A percentile compares a stretch with the other conserved stretches of the same genome.
phyloP scores from a whole-genome alignment of 2,888 invertebrate species.

The Leistus spinibarbis region DNA sequence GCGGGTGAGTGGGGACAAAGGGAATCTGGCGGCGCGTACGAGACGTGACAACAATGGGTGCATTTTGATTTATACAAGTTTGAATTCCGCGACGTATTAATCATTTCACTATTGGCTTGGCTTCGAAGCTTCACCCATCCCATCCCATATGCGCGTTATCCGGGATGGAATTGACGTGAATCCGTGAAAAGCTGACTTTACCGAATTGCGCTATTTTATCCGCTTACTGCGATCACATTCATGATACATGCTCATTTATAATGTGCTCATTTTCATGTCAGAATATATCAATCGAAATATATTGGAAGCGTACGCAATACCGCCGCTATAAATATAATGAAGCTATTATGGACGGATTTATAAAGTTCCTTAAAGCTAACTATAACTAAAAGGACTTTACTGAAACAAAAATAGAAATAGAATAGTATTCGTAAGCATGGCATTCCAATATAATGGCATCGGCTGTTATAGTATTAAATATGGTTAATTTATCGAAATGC shows the following conservation, averaged over 20 bases:
- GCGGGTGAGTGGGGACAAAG: not conserved
- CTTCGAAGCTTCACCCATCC: conserved; percentile 9
- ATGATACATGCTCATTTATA: not conserved
- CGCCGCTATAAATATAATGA: too few species aligned
- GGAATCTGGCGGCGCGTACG: not conserved
- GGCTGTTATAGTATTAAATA: too few species aligned
- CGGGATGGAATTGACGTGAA: conserved; percentile 19
- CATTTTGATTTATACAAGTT: conserved; percentile 32
- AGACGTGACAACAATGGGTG: conserved; percentile 19
- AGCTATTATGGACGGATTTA: too few species aligned
- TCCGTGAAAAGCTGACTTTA: not conserved
- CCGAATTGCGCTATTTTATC: not conserved
- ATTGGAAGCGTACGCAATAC: too few species aligned
- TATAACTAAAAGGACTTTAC: too few species aligned
- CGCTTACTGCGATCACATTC: not conserved
- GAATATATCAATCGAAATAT: too few species aligned
- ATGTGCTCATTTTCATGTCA: not conserved
- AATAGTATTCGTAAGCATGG: too few species aligned
- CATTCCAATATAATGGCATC: too few species aligned
- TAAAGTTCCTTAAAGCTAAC: too few species aligned
- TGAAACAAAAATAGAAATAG: too few species aligned
- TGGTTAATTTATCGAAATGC: too few species aligned
- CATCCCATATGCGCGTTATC: too few species aligned
- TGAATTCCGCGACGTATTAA: conserved; percentile 32
- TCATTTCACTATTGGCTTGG: conserved; percentile 29